Conservation (phyloP, 2,888 invertebrate genomes). For the Dyspetes luteomarginatus region DNA sequence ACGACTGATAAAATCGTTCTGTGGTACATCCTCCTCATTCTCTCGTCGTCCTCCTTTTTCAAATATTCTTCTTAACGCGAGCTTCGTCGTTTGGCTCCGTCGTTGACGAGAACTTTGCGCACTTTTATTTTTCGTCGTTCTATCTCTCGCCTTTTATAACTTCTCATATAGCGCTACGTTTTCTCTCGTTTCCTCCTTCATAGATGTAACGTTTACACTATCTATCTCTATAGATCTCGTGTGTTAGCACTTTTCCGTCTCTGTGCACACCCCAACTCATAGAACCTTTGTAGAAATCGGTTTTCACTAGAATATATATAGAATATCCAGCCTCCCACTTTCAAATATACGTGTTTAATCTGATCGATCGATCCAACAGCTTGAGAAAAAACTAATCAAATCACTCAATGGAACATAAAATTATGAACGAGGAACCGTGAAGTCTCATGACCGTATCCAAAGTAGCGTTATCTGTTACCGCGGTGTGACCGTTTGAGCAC, state of each 20-base stretch:
- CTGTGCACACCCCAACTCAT: not conserved
- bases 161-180: conserved; percentile 25
- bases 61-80: not conserved
- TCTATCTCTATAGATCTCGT: conserved; percentile 19
- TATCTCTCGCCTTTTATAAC: conserved; percentile 40
- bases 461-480: conserved; percentile 19
- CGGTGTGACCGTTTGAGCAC: not conserved
- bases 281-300: not conserved
- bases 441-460: conserved; percentile 27
- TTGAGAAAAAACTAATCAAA: not conserved
- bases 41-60: not conserved
- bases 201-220: not conserved
- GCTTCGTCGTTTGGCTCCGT: not conserved
- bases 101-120: conserved; percentile 28
- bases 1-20: conserved; percentile 39
- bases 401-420: not conserved
- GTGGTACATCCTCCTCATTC: conserved; percentile 4
- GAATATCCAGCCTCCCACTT: not conserved
- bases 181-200: not conserved
- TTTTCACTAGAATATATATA: not conserved
- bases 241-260: conserved; percentile 5
- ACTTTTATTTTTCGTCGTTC: conserved; percentile 30
- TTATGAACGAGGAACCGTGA: not conserved
- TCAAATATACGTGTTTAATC: not conserved
- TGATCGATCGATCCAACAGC: conserved; percentile 11